Evolutionary conservation across 2,888 invertebrate species (phyloP).

Genomic region (Himalopsyche tibetana): DNA sequence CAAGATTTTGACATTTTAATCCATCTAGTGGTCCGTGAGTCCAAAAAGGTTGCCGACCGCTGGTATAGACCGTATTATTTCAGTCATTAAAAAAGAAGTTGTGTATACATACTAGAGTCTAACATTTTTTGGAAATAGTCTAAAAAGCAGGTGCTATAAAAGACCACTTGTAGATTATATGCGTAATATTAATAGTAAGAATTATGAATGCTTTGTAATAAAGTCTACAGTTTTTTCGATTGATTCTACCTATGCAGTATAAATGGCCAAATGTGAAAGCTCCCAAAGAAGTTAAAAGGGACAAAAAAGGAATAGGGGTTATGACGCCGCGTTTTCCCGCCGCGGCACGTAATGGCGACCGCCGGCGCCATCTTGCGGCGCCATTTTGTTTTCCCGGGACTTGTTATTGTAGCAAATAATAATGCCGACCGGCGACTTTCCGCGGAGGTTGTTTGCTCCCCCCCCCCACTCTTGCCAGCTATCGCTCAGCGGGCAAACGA

Average conservation of each 20-base stretch:
- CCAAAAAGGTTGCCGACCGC: too few species aligned
- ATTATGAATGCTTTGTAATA: too few species aligned
- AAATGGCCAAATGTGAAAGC: neutral
- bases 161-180: too few species aligned
- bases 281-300: neutral
- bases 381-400: slow-evolving; percentile 30
- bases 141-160: too few species aligned
- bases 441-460: neutral
- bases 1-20: too few species aligned
- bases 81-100: too few species aligned
- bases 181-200: too few species aligned
- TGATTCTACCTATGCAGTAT: neutral
- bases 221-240: neutral
- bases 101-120: too few species aligned
- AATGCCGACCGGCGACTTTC: neutral
- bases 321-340: slow-evolving; percentile 1
- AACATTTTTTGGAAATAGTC: too few species aligned
- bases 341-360: slow-evolving; percentile 22
- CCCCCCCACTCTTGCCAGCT: neutral
- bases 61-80: too few species aligned
- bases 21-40: too few species aligned
- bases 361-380: slow-evolving; percentile 22
- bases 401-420: slow-evolving; percentile 19
- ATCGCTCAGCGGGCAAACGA: neutral
- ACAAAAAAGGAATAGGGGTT: neutral